Evolutionary conservation across 2,888 invertebrate genomes (phyloP), one percentile per base, ranked within the genome.

Genomic region (Lacanobia wlatinum): DNA sequence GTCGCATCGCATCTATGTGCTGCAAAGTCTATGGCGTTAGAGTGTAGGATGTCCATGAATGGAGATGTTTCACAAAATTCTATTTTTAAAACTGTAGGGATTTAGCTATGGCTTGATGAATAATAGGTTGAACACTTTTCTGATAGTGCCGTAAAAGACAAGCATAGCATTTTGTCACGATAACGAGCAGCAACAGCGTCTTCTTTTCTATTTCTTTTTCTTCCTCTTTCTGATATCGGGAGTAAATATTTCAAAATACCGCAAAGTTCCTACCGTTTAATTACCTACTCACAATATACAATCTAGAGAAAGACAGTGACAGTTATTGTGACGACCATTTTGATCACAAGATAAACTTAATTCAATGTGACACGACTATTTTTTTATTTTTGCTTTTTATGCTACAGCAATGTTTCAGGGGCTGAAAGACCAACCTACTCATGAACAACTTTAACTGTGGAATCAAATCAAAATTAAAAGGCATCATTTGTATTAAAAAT

Each of bases 1-100:
- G 48, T 65, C 63, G 43, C 67, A 58, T 73, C 43, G 40, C 40
- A 55, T 67, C 34, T 34, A 60, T n/a, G 50, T 55, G 34, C 55
- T 66, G 40, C 10, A 9, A 52, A 70, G 52, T 53, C 34, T 28
- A 43, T 79, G 16, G 40, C 56, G 43, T 23, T 58, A 28, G 46
- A 9, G 18, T 18, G 28, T 23, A 34, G 14, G 6, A 55, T 23
- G 10, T 16, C n/a, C 40, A 59, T 68, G 68, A 82, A 68, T 68
- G 68, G 65, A 73, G 9, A n/a, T 21, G 23, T n/a, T 48, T 43
- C 6, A n/a, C n/a, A 5, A 43, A 18, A 63, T 46, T 38, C 6
- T 0, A 2, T 63, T 78, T 73, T 58, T 53, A 0, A 63, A 52
- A 56, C 18, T 12, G 23, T 8, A 53, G 12, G 14, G 12, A 21